These are phyloP conservation scores for Lophura nycthemera DNA, from an alignment of 2,113 vertebrate genomes.

Conservation along the genomic window DNA sequence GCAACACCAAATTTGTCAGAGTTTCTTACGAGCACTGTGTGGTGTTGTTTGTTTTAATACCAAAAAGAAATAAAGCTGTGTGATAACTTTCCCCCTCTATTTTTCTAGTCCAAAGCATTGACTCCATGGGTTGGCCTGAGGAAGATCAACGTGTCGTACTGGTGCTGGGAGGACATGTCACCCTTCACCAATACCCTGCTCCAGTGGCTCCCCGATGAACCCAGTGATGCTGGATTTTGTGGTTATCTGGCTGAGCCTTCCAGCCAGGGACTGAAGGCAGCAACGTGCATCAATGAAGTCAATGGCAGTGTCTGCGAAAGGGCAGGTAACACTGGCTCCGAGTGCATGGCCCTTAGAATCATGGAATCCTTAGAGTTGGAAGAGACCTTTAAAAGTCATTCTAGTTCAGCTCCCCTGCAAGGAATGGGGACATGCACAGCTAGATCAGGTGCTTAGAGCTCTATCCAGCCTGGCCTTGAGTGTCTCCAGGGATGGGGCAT, in stretches of 20 bases:
- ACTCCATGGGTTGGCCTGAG: slow-evolving; percentile 96
- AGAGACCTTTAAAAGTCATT: too few relatives aligned
- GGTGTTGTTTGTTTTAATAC: background rate
- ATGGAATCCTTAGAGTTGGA: too few relatives aligned
- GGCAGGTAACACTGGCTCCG: slow-evolving; percentile 77
- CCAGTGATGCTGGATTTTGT: slow-evolving; percentile 95
- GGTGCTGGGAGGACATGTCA: slow-evolving; percentile 99
- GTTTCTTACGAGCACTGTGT: too few relatives aligned
- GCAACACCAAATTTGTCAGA: too few relatives aligned
- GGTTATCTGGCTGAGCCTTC: slow-evolving; percentile 91
- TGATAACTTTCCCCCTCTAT: background rate
- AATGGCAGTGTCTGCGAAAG: slow-evolving; percentile 94
- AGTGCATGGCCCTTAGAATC: too few relatives aligned
- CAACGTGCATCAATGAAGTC: slow-evolving; percentile 89
- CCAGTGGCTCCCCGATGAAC: slow-evolving; percentile 91
- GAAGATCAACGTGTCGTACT: slow-evolving; percentile 97
- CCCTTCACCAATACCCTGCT: slow-evolving; percentile 94
- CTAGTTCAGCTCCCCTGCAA: too few relatives aligned
- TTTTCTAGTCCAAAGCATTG: slow-evolving; percentile 84
- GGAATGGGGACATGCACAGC: too few relatives aligned
- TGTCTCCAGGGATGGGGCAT: too few relatives aligned
- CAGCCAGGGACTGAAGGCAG: slow-evolving; percentile 87
- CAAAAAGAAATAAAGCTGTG: background rate
- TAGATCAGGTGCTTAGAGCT: too few relatives aligned
- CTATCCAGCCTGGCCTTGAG: too few relatives aligned